phyloP scores from a whole-genome alignment of 2,113 vertebrate species.

The Pseudopipra pipra region DNA sequence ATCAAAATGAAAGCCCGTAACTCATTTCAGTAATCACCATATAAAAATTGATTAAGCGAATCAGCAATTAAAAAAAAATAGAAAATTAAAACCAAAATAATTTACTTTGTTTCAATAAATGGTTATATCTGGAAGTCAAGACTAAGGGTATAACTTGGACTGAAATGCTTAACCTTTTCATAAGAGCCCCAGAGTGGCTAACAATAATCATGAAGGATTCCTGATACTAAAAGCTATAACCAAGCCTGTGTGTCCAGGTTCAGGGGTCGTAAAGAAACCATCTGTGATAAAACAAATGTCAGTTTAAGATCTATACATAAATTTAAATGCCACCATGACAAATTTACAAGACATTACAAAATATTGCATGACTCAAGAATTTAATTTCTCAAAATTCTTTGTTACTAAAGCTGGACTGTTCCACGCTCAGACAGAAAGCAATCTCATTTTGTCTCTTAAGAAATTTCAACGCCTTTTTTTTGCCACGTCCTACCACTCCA shows the following conservation, averaged over 20 bases:
- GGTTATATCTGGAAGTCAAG: neutral
- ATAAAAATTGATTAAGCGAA: neutral
- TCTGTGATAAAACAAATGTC: neutral
- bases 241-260: neutral
- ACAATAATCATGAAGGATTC: neutral
- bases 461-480: neutral
- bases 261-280: neutral
- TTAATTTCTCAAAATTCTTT: neutral
- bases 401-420: neutral
- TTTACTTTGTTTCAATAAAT: neutral
- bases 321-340: neutral
- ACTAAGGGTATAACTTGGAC: neutral
- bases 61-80: neutral
- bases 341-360: neutral
- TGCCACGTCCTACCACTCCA: neutral
- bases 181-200: neutral
- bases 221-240: neutral
- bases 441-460: neutral
- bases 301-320: neutral
- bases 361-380: neutral
- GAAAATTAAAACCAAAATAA: neutral
- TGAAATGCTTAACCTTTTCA: constrained; percentile 8
- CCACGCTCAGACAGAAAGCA: neutral
- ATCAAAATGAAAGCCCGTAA: neutral
- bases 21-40: neutral